Evolutionary conservation across 1,140 invertebrate genomes (phyloP), one percentile per base, ranked within the genome.

Genomic region (Lasioglossum albipes): DNA sequence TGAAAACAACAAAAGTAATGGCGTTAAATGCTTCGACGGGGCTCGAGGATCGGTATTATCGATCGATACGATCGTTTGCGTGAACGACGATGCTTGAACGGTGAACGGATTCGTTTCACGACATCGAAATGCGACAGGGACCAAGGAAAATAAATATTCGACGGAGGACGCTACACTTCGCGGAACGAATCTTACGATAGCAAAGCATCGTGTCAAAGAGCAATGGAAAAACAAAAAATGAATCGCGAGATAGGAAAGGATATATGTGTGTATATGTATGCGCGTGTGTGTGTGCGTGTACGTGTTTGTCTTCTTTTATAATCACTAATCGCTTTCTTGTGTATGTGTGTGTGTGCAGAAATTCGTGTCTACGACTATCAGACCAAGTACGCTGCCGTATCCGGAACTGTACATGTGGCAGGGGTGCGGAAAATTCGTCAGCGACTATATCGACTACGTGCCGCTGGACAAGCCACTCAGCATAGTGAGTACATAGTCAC

Each of bases 281-380:
- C 16, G 49, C 16, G 49, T 16, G 49, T 16, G 49, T 52, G 13
- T 52, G 42, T 36, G 13, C 5, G 54, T 18, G 18, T 7, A 20
- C 5, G 4, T 6, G 20, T 59, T 0, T 7, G 57, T n/a, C 27
- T 22, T 10, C 64, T 22, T 81, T 18, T 49, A 45, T 18, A 20
- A 9, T 66, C 74, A 41, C 7, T 59, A 65, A 61, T 69, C 9
- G 31, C 65, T 80, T 49, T 83, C 7, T 74, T 71, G 52, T 20
- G 52, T 54, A 36, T 5, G 52, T 54, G 18, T 18, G 52, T 52
- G 52, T 73, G 22, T 62, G 27, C 87, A 96, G 95, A 96, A 96
- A 95, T 96, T 96, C 93, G 95, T 96, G 66, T 96, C 95, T 77
- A 96, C 95, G 16, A 93, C 94, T n/a, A 94, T 96, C 78, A 93